Base-by-base conservation (phyloP, 2,113 vertebrate genomes). In the Serinus canaria region DNA sequence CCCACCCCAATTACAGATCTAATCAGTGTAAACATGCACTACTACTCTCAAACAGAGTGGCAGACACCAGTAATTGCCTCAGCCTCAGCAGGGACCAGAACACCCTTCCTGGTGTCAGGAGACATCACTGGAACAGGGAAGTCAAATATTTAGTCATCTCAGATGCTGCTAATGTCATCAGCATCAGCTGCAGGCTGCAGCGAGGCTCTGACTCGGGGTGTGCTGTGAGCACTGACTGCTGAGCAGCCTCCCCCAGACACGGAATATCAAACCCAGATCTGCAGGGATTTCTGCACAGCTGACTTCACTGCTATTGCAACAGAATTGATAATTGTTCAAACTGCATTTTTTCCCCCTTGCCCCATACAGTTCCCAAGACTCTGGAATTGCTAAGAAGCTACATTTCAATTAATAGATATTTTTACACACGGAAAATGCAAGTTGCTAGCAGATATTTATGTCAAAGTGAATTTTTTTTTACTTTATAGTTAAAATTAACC, bases 81-180 rank as follows among this genome's bases (percentile, higher is more conserved):
- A 9, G 83, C 52, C 82, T 46, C 92, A 3, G 52, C 2, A 1
- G 90, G 68, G 62, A 60, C 23, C 53, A 68, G 66, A 90, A 84
- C 23, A 43, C 80, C 83, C 72, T 70, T 44, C 8, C 53, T 7
- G 59, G 30, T 46, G 49, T 87, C 55, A 49, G 14, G 68, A 66
- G 92, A 78, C 87, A 77, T 59, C 92, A 7, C 90, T 69, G 4
- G 49, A 75, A 22, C 2, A 22, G 59, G 56, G 15, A 95, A 94
- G 85, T 55, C 87, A 94, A 94, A 88, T 95, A 92, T 90, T 94
- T 56, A 21, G 55, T 72, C 60, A 66, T 84, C 83, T 86, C 80
- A 75, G 52, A 82, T 25, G 15, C 89, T 25, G 33, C n/a, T 8
- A 68, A 73, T 28, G 83, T 67, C 94, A 88, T 2, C 90, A 89